Base-by-base conservation (phyloP, 2,113 vertebrate genomes). In the Symphodus melops region DNA sequence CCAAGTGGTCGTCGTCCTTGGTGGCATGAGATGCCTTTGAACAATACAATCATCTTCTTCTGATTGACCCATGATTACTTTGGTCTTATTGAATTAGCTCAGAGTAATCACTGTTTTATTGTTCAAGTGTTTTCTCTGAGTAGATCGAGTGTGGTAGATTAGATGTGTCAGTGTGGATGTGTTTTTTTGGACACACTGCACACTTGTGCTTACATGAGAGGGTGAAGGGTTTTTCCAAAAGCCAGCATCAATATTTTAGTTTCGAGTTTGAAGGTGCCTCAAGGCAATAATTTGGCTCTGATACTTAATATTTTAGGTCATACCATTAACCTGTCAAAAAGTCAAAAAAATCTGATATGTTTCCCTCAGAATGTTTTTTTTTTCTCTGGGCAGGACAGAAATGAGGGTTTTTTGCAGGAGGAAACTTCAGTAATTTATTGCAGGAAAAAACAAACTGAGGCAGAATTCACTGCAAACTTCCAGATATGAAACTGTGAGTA, bases 61-160 rank as follows among this genome's bases (percentile, higher is more conserved):
- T 74, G 74, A 80, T 71, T 57, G 52, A 73, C 76, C 36, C 77
- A 83, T 72, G 66, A 81, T 81, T 72, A 73, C 23, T 63, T 11
- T 19, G 39, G 65, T 62, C 54, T 72, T 80, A 77, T 80, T 87
- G 48, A 83, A 84, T 89, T 76, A 81, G 64, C 49, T 68, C 55
- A 3, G 55, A 61, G 62, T 74, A 84, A 80, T 84, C 51, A 1
- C 49, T 59, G 62, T 64, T 77, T 81, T 81, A 81, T 81, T 85
- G 82, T 83, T 72, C 28, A 59, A 81, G 64, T 70, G 75, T 81
- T 82, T 72, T 83, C 73, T 85, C 68, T 81, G 59, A 61, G 53
- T 82, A 65, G 54, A 75, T 61, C 46, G 64, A 65, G 61, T 75
- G 57, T 74, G 72, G 52, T 49, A 48, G 59, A 84, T 70, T 72